Evolutionary conservation across 2,113 vertebrate genomes (phyloP), one percentile per base, ranked within the genome.

Genomic region (Scomber scombrus): DNA sequence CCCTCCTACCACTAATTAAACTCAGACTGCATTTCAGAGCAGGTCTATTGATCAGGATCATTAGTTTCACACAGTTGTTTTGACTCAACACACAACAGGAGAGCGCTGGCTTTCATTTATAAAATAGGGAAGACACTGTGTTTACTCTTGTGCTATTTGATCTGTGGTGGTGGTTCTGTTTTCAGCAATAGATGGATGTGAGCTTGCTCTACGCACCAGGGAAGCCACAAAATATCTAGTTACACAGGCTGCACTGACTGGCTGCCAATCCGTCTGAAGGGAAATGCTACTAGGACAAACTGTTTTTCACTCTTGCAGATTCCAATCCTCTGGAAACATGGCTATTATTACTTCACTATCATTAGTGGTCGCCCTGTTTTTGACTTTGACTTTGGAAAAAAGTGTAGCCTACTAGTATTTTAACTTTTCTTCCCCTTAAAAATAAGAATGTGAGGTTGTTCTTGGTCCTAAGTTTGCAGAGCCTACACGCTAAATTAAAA

Each of bases 181-280:
- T 57, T 73, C 68, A 62, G n/a, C 21, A n/a, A 31, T 31, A 15
- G 73, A 82, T 73, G 72, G 82, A 84, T 61, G n/a, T 2, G 40
- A 81, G 58, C 60, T 81, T 16, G 64, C 72, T 81, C 66, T 77
- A 49, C 68, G 31, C 76, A 81, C 62, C 68, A 79, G 85, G 85
- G 71, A 93, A 89, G 67, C 82, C 86, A 66, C 79, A 87, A 67
- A 85, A 80, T 84, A 89, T 94, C 89, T 50, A 45, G 74, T 93
- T 94, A 83, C 90, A 60, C 85, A 85, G 72, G 61, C 80, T 85
- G 79, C 52, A 47, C 77, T 51, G 85, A 88, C 78, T 89, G 86
- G 80, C 92, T 81, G 89, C 87, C 92, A 91, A 85, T 60, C 49
- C 9, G 83, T 85, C 90, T 90, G 86, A 82, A 43, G 82, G 85